These are phyloP conservation scores for Enteromius thamalakanensis DNA, from an alignment of 2,797 vertebrate species.

Conservation along the genomic window DNA sequence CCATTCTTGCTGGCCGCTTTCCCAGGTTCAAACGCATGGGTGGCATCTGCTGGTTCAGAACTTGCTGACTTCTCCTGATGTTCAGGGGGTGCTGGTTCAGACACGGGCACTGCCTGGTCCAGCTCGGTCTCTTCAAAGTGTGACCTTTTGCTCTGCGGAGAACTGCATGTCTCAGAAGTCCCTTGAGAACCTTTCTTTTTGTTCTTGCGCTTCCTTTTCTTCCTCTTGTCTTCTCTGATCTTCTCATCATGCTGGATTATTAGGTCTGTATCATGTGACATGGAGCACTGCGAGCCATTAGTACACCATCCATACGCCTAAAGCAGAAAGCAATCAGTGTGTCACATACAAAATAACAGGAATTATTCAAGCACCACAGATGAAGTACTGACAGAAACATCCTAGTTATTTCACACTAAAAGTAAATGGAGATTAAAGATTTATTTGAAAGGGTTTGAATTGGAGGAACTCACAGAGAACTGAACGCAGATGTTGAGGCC, in stretches of 20 bases:
- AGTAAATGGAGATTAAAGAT: not conserved
- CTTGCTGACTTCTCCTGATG: not conserved
- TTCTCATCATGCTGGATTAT: slow-evolving; percentile 92
- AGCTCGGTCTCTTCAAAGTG: slow-evolving; percentile 57
- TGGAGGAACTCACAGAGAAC: slow-evolving; percentile 85
- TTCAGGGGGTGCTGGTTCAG: slow-evolving; percentile 12
- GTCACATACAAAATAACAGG: not conserved
- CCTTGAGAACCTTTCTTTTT: slow-evolving; percentile 70
- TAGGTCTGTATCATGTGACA: slow-evolving; percentile 92
- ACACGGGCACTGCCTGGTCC: not conserved
- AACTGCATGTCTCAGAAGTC: slow-evolving; percentile 51
- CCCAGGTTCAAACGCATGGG: not conserved
- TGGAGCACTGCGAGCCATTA: slow-evolving; percentile 83
- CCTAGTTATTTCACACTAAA: not conserved
- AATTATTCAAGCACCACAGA: not conserved
- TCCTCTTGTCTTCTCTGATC: slow-evolving; percentile 76
- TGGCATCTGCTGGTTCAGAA: slow-evolving; percentile 11
- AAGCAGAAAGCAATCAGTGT: not conserved
- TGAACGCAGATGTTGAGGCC: slow-evolving; percentile 80
- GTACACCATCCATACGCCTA: slow-evolving; percentile 97
- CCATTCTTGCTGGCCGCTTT: not conserved
- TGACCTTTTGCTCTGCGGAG: slow-evolving; percentile 68
- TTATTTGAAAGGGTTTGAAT: not conserved
- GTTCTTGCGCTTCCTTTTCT: slow-evolving; percentile 79
- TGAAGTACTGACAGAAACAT: not conserved